Base-by-base conservation (phyloP, 1,140 invertebrate genomes). In the Micrasema minimum region DNA sequence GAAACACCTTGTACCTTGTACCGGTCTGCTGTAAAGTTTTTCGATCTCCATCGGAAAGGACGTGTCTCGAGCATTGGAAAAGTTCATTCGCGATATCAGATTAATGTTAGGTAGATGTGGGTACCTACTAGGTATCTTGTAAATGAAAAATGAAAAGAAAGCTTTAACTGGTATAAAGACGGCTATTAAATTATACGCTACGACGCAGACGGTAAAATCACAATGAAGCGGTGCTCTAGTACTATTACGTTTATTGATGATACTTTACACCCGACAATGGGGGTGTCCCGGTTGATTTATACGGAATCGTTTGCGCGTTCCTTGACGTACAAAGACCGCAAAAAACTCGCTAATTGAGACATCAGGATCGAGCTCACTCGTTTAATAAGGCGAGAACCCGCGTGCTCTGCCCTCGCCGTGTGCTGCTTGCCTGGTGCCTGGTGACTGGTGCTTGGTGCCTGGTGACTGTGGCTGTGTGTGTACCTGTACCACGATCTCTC, bases 321-420 rank as follows among this genome's bases (percentile, higher is more conserved):
- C 50, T 53, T 53, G 11, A 14, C 50, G 50, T 35, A 53, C 18
- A 53, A 35, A 53, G 46, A 26, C 23, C 50, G 23, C 23, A 53
- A 53, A 53, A 26, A 53, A 12, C 10, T 53, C 50, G 50, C 23
- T 31, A 53, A 53, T 53, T 53, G 50, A 53, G 23, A 23, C 50
- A 53, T 53, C 50, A 35, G n/a, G 23, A 48, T 48, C 46, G 46
- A 48, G 46, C 20, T 48, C 20, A 20, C 46, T 22, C 18, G 46
- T 22, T 48, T 48, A 48, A 20, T 22, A 48, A 48, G 18, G 20
- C 45, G 20, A 48, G 18, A 48, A 48, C 16, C 26, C 26, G 26
- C 26, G 26, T 31, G 26, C 26, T 31, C 26, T 7, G 2, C 26
- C 26, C 26, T 31, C 26, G 3, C 26, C 7, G 3, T 7, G 3